Evolutionary conservation across 2,797 vertebrate genomes (phyloP), one percentile per base, ranked within the genome.

Genomic region (Otus scops): DNA sequence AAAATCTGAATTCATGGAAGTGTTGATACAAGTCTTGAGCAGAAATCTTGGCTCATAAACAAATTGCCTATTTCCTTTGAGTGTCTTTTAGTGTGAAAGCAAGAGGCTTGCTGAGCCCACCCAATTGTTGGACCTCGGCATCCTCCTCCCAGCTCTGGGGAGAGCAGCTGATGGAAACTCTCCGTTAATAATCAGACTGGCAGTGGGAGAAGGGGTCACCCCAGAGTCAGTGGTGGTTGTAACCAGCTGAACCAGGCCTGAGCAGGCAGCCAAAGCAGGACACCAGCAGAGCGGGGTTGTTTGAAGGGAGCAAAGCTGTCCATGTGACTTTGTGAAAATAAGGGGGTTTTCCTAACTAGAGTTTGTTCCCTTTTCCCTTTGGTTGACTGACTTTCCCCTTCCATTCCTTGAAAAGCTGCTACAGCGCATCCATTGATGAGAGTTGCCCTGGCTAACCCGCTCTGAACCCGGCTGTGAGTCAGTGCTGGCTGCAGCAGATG

Each of bases 1-100:
- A 13, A 92, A 96, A 93, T 95, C 57, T 83, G 96, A 97, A 97
- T 97, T 97, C 95, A 89, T 94, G 86, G 85, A 97, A 95, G 96
- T 95, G 96, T 97, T 97, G 97, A 97, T 97, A 92, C 86, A 96
- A 94, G 78, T 89, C 91, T 89, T 28, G 63, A 95, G 95, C 94
- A 95, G 96, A 96, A 92, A 91, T 88, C 80, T 91, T 97, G 97
- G 94, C 94, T 70, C 79, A 59, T 70, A 90, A 94, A 84, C 63
- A 91, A 92, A 94, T 96, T 81, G 85, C 83, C 91, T 97, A 20
- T 93, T 97, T 97, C 91, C 92, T 97, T 78, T 86, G 77, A 92
- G 78, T 81, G 77, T 88, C 88, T 91, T 94, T 88, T 27, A 76
- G 45, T 64, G 38, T 88, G 32, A 48, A 91, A 93, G 77, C 79